Conservation (phyloP, 2,113 vertebrate genomes). For the Columbina picui region DNA sequence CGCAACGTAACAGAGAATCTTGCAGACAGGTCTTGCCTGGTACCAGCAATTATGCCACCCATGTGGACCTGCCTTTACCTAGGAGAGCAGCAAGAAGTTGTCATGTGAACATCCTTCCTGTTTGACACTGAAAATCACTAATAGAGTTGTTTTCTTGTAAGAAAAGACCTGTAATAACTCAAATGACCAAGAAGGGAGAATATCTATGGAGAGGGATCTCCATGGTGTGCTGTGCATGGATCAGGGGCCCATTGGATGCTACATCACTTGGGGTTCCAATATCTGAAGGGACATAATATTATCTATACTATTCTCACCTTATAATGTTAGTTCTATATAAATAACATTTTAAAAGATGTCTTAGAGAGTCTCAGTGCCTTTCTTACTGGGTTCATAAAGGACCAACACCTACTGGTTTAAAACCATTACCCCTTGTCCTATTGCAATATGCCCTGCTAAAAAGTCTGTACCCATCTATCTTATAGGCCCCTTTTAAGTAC, state of each 20-base stretch:
- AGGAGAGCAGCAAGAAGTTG: neutral
- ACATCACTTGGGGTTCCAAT: neutral
- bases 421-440: neutral
- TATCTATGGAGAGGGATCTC: fast-evolving
- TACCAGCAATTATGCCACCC: neutral
- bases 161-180: neutral
- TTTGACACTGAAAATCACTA: neutral
- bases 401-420: neutral
- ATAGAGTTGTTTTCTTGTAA: neutral
- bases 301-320: neutral
- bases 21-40: neutral
- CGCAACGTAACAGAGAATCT: neutral
- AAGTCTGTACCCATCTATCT: too few species aligned
- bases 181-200: neutral
- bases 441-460: too few species aligned
- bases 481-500: too few species aligned
- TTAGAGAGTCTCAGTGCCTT: neutral
- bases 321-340: neutral
- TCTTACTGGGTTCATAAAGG: neutral
- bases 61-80: neutral
- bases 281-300: neutral
- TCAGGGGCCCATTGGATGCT: neutral
- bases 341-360: neutral
- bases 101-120: neutral
- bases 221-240: neutral